Evolutionary conservation across 2,888 invertebrate species (phyloP), one percentile per base, ranked within the genome.

Genomic region (Plagiodera versicolora): DNA sequence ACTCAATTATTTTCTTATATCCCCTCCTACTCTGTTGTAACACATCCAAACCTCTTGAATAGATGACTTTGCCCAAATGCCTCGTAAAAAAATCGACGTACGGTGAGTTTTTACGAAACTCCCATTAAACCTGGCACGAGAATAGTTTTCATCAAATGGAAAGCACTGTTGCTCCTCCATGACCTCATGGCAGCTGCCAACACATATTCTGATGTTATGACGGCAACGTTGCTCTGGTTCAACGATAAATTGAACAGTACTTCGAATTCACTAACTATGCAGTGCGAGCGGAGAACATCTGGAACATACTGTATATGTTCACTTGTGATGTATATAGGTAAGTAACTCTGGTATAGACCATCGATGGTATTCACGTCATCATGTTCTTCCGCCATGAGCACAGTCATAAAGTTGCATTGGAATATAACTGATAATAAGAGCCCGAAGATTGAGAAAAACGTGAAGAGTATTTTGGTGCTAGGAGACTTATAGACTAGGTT

Each of bases 391-490:
- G 16, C 30, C 10, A 50, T 14, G 10, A 50, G 50, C 10, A 50
- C 32, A 1, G 50, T 9, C 14, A 18, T 28, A 11, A 50, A 50
- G 10, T 16, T 50, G 16, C 30, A 10, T 28, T 50, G 50, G 16
- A 50, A 50, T 32, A 50, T 28, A 8, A 28, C 50, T 1, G 17
- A 16, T 17, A 32, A 17, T 18, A 50, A 10, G 1, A 50, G 30
- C 0, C 50, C 50, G 8, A 50, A 50, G 4, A 50, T 14, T 17
- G 50, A 32, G 10, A 16, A 14, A 11, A 28, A 32, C 6, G 20
- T 28, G 18, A 50, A 50, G 2, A 50, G 10, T 8, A 50, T 30
- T 14, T 50, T 50, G 11, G 50, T 50, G 30, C 50, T 50, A 6
- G 18, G 9, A 3, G 50, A 28, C 30, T 50, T 28, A 16, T 14